Evolutionary conservation across 2,888 invertebrate genomes (phyloP).

Genomic region (Ophion costatus): DNA sequence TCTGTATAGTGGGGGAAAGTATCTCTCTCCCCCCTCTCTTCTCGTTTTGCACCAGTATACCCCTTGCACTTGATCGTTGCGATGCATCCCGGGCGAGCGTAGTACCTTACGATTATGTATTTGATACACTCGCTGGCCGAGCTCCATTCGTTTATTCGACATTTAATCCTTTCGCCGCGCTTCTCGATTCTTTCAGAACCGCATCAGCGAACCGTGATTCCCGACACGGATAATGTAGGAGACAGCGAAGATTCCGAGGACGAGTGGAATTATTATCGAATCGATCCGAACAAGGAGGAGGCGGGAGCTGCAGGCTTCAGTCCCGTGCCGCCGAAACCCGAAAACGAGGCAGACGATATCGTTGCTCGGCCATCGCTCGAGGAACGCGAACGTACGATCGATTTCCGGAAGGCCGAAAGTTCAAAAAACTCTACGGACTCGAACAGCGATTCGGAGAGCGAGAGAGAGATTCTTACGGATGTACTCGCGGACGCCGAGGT

Average conservation of each 20-base stretch:
- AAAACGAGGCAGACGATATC: constrained; percentile 85
- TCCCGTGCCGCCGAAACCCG: constrained; percentile 76
- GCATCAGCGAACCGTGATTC: constrained; percentile 78
- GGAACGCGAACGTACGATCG: constrained; percentile 62
- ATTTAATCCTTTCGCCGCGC: neutral
- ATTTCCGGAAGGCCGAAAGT: constrained; percentile 55
- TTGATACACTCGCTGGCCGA: too few relatives aligned
- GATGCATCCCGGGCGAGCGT: constrained; percentile 4
- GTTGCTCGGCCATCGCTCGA: constrained; percentile 39
- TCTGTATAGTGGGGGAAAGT: constrained; percentile 42
- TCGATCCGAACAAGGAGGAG: constrained; percentile 87
- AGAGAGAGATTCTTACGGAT: constrained; percentile 64
- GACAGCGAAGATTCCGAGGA: constrained; percentile 93
- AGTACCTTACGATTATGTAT: neutral
- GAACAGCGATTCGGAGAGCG: constrained; percentile 60
- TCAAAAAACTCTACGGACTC: constrained; percentile 44
- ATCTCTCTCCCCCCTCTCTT: constrained; percentile 31
- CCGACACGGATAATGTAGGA: constrained; percentile 89
- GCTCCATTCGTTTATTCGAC: neutral
- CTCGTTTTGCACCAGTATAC: constrained; percentile 33
- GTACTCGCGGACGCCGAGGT: constrained; percentile 76
- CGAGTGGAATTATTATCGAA: constrained; percentile 94
- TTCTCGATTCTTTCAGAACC: constrained; percentile 73
- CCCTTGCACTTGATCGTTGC: constrained; percentile 60
- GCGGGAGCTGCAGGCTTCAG: constrained; percentile 62